phyloP scores from a whole-genome alignment of 2,797 vertebrate genomes.

The Thamnophis elegans region DNA sequence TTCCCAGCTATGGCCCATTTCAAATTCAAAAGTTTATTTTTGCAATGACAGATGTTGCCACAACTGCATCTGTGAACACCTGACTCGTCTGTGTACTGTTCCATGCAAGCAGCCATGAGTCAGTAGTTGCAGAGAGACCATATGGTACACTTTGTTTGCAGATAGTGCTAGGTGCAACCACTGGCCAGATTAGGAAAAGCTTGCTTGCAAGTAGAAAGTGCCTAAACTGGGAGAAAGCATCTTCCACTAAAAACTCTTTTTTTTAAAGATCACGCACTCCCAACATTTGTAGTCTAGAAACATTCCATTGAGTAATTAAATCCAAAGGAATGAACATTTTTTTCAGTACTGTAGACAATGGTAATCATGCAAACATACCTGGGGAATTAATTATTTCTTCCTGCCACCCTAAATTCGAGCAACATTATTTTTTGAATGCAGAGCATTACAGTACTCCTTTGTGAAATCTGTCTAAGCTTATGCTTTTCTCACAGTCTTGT shows the following conservation, averaged over 20 bases:
- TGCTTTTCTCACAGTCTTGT: background rate
- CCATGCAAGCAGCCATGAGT: background rate
- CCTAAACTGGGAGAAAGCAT: background rate
- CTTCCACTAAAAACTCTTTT: background rate
- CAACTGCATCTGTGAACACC: background rate
- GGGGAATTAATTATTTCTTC: background rate
- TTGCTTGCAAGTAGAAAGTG: background rate
- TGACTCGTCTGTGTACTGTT: background rate
- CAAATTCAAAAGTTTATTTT: background rate
- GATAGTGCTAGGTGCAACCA: background rate
- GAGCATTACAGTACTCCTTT: background rate
- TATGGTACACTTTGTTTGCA: background rate
- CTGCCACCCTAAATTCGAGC: background rate
- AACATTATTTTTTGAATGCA: background rate
- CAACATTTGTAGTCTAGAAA: background rate
- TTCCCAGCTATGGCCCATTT: background rate
- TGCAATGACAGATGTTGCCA: background rate
- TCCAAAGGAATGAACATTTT: background rate
- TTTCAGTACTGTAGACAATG: background rate
- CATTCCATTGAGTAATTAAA: background rate
- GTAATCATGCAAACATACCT: background rate
- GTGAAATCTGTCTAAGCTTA: background rate
- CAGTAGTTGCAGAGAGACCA: background rate
- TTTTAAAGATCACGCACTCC: background rate
- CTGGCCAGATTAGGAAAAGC: background rate